Conservation (phyloP, 2,113 vertebrate genomes). For the Siphamia tubifer region DNA sequence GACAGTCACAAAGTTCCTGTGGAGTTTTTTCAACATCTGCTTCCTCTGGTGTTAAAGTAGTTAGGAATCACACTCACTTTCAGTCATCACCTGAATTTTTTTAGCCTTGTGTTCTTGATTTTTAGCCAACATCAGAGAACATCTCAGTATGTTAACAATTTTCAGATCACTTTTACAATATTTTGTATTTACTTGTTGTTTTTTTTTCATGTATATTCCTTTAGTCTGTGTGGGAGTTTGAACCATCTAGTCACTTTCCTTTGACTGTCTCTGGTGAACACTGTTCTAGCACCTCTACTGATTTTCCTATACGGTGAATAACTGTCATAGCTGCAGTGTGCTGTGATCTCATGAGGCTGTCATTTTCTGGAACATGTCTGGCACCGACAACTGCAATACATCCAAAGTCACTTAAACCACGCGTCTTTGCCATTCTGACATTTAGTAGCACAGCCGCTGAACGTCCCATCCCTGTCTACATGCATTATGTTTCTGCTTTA, state of each 20-base stretch:
- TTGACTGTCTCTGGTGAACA: conserved; percentile 11
- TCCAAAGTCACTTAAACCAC: conserved; percentile 53
- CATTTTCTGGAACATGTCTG: conserved; percentile 45
- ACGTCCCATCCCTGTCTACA: conserved; percentile 22
- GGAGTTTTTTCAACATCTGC: not conserved
- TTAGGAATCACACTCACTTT: no score
- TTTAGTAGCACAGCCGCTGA: conserved; percentile 47
- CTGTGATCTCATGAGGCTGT: conserved; percentile 45
- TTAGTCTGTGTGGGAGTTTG: not conserved
- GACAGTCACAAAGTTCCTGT: not conserved
- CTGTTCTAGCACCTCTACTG: conserved; percentile 27
- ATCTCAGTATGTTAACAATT: not conserved
- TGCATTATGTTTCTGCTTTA: conserved; percentile 33
- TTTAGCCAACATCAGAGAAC: not conserved
- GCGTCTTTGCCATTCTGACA: conserved; percentile 16
- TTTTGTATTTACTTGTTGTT: no score
- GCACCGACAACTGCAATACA: conserved; percentile 34
- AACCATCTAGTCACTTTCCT: not conserved
- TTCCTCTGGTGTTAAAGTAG: no score
- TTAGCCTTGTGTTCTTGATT: not conserved
- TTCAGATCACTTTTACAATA: no score
- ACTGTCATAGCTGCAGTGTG: conserved; percentile 26
- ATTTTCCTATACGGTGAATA: conserved; percentile 20
- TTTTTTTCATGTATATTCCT: no score
- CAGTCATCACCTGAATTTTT: conserved; percentile 2